Base-by-base conservation (phyloP, 2,888 invertebrate species). In the Ochropacha duplaris region DNA sequence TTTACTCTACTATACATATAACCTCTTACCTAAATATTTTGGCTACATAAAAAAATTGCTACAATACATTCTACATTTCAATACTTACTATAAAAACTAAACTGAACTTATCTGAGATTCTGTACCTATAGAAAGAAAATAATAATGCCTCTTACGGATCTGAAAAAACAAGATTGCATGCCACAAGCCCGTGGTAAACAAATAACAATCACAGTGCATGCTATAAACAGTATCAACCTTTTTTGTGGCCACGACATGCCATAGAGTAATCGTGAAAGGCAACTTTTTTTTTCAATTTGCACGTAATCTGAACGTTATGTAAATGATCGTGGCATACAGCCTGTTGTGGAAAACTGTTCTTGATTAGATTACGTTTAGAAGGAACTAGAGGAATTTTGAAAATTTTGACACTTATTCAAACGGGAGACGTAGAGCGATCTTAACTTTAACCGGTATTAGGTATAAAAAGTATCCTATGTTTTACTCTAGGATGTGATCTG, bases 111-210 rank as follows among this genome's bases (percentile, higher is more conserved):
- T 14, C 4, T n/a, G n/a, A n/a, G n/a, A 5, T 14, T n/a, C 5
- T n/a, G n/a, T n/a, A n/a, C 2, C 1, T 36, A 31, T 5, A 4
- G 36, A 44, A 44, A 44, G 44, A 44, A 44, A n/a, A 44, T 19
- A n/a, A 44, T 44, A 9, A 36, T 36, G 1, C 14, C 36, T 2
- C 34, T 19, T 16, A 44, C 44, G 19, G 44, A 44, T n/a, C 6
- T 12, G 58, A 64, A 71, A 64, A 69, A 71, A 57, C 57, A 58
- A 58, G 56, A 49, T 66, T 49, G 71, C 74, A 74, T 71, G 71
- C 67, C 58, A 31, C 36, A 24, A 31, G 55, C 58, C 61, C 60
- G 60, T 68, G 57, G 49, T 56, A 44, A 59, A 61, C 60, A 59
- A 63, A 69, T 74, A 72, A 62, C 66, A 74, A 71, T 69, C 64